phyloP scores from a whole-genome alignment of 2,113 vertebrate genomes.

The Aythya baeri region DNA sequence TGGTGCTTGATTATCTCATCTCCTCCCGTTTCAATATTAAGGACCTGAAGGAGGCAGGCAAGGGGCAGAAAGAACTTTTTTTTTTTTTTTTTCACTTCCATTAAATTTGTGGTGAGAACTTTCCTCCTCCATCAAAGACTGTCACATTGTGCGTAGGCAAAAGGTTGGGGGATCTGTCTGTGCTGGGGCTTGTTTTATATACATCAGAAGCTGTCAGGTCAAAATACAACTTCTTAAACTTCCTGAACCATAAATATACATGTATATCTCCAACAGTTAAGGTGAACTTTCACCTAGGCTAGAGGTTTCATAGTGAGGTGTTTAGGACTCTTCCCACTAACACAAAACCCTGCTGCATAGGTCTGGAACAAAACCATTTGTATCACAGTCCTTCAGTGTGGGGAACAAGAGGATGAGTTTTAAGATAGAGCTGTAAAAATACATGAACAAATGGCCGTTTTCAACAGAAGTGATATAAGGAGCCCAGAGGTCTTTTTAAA shows the following conservation, averaged over 20 bases:
- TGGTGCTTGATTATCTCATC: background rate
- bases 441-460: background rate
- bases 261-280: background rate
- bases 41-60: background rate
- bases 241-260: background rate
- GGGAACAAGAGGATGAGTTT: background rate
- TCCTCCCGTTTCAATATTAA: background rate
- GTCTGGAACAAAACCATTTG: background rate
- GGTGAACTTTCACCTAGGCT: background rate
- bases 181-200: background rate
- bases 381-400: background rate
- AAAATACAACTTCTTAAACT: background rate
- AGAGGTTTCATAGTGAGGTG: background rate
- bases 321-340: background rate
- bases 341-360: background rate
- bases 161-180: background rate
- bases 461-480: background rate
- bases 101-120: fast-evolving
- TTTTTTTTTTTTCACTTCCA: background rate
- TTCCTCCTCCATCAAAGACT: background rate
- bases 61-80: background rate
- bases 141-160: background rate
- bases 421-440: background rate
- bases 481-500: background rate
- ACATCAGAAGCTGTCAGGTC: background rate